These are phyloP conservation scores for Megamerina dolium DNA, from an alignment of 2,888 invertebrate genomes.

Conservation along the genomic window DNA sequence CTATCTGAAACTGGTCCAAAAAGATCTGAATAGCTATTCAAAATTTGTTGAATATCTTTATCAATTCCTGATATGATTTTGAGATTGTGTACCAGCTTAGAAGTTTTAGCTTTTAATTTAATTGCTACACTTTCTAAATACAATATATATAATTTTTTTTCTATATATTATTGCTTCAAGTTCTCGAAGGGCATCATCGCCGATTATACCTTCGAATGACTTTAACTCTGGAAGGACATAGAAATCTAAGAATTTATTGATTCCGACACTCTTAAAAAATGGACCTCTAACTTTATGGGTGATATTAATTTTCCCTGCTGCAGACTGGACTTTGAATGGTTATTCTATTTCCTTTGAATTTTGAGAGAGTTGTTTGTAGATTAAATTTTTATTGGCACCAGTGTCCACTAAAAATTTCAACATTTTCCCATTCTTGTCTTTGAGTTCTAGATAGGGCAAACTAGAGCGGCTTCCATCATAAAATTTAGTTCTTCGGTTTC, in stretches of 20 bases:
- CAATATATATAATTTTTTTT: slow-evolving; percentile 14
- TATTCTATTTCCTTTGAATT: neutral
- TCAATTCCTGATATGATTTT: neutral
- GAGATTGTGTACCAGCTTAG: slow-evolving; percentile 1
- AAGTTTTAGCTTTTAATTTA: slow-evolving; percentile 2
- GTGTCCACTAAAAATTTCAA: slow-evolving; percentile 14
- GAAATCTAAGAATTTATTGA: slow-evolving; percentile 6
- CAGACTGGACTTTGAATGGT: slow-evolving; percentile 12
- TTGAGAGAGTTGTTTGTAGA: slow-evolving; percentile 7
- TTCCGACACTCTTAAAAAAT: slow-evolving; percentile 11
- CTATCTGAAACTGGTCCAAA: slow-evolving; percentile 12
- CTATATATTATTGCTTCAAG: slow-evolving; percentile 18
- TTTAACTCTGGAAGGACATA: slow-evolving; percentile 11
- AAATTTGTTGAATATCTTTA: slow-evolving; percentile 3
- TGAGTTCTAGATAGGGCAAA: slow-evolving; percentile 14
- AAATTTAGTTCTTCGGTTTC: slow-evolving; percentile 14
- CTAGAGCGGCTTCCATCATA: slow-evolving; percentile 18
- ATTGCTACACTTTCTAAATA: neutral
- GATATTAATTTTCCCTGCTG: slow-evolving; percentile 11
- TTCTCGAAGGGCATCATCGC: slow-evolving; percentile 15
- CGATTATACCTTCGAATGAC: slow-evolving; percentile 17
- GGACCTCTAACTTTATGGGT: slow-evolving; percentile 9
- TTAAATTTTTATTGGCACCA: slow-evolving; percentile 5
- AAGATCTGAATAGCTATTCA: slow-evolving; percentile 4
- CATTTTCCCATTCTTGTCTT: slow-evolving; percentile 2